Percentiles rank a stretch among this genome's conserved stretches.
Evolutionary conservation across 2,888 invertebrate species (phyloP).

Genomic region (Leptinotarsa juncta): DNA sequence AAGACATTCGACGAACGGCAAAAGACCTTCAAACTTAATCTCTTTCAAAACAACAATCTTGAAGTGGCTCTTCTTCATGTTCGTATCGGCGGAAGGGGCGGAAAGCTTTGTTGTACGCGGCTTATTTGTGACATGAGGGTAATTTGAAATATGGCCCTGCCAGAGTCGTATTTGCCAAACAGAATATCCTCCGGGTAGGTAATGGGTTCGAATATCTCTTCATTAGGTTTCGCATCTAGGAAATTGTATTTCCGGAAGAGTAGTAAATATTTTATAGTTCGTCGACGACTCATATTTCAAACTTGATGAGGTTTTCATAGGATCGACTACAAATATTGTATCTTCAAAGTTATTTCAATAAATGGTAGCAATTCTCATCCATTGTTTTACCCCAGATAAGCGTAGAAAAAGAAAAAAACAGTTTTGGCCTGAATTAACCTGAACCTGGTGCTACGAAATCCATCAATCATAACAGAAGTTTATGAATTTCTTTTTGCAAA

Average conservation of each 20-base stretch:
- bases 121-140: constrained; percentile 21
- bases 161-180: constrained; percentile 20
- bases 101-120: constrained; percentile 20
- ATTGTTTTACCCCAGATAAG: too few species aligned
- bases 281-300: neutral
- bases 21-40: constrained; percentile 19
- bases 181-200: constrained; percentile 17
- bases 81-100: constrained; percentile 6
- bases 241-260: constrained; percentile 10
- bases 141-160: constrained; percentile 24
- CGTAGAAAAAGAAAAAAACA: too few species aligned
- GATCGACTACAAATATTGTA: neutral
- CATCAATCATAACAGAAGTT: too few species aligned
- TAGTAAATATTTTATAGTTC: constrained; percentile 17
- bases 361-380: too few species aligned
- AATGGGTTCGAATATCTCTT: constrained; percentile 23
- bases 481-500: too few species aligned
- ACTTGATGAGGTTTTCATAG: neutral
- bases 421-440: too few species aligned
- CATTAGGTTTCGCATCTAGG: constrained; percentile 8
- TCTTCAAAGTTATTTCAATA: neutral
- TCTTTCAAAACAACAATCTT: constrained; percentile 22
- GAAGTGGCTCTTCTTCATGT: constrained; percentile 15
- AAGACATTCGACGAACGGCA: constrained; percentile 19
- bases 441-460: too few species aligned